Percentiles rank a stretch among this genome's conserved stretches.
Conservation (phyloP, 2,888 invertebrate species). For the Apeira syringaria region DNA sequence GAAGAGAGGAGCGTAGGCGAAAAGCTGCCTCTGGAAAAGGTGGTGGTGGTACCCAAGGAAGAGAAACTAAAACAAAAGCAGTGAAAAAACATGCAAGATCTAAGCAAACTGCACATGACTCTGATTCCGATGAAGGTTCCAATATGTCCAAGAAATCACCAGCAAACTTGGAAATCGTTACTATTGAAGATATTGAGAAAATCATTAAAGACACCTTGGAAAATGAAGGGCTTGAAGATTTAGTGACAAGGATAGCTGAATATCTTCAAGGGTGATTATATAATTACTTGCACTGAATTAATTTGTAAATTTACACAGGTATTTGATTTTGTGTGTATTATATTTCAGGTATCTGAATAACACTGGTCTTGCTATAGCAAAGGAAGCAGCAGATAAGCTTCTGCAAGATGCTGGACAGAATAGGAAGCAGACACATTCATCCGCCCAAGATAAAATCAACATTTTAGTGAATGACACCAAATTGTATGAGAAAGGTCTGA, state of each 20-base stretch:
- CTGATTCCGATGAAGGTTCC: slow-evolving; percentile 86
- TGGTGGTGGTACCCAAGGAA: slow-evolving; percentile 96
- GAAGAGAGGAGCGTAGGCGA: slow-evolving; percentile 94
- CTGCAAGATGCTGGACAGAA: slow-evolving; percentile 87
- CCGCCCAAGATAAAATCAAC: slow-evolving; percentile 92
- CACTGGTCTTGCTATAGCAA: slow-evolving; percentile 86
- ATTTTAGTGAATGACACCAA: slow-evolving; percentile 89
- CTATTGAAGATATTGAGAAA: slow-evolving; percentile 86
- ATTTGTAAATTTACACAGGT: slow-evolving; percentile 3
- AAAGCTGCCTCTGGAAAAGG: slow-evolving; percentile 94
- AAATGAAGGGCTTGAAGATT: slow-evolving; percentile 89
- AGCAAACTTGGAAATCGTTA: slow-evolving; percentile 85
- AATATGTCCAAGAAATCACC: slow-evolving; percentile 65
- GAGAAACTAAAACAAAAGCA: slow-evolving; percentile 97
- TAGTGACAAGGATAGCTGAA: slow-evolving; percentile 87
- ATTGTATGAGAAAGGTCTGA: slow-evolving; percentile 91
- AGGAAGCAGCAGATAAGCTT: slow-evolving; percentile 89
- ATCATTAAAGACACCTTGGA: slow-evolving; percentile 85
- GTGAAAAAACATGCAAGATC: slow-evolving; percentile 90
- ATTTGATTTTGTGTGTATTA: too few relatives aligned
- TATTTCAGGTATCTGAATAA: slow-evolving; percentile 86
- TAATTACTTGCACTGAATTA: neutral
- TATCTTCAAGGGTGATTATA: slow-evolving; percentile 85
- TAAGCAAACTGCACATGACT: slow-evolving; percentile 84
- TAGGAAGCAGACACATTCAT: slow-evolving; percentile 90